Evolutionary conservation across 2,113 vertebrate species (phyloP), one percentile per base, ranked within the genome.

Genomic region (Alethe diademata): DNA sequence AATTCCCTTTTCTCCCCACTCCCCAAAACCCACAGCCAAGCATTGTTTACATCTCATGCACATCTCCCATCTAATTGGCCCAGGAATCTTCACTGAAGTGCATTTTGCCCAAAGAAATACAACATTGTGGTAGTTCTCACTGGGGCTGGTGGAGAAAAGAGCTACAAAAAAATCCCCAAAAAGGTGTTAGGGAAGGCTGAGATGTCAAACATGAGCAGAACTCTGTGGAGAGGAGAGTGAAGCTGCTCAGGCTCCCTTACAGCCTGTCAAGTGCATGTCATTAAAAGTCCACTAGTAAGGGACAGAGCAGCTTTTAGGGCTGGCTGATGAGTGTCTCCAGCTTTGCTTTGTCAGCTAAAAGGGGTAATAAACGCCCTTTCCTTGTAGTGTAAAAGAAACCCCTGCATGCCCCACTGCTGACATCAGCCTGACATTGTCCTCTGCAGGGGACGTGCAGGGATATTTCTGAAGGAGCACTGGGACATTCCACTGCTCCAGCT

Each of bases 401-500:
- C 56, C 64, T 0, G 26, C 90, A 25, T 95, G 56, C 86, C 92
- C 93, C 83, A 15, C 60, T 26, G 93, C 93, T 97, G 95, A 96
- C 88, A 88, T 96, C 93, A 95, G 88, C 82, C 84, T 80, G 85
- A 75, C 92, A 93, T 96, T 96, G 90, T 96, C 93, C 88, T 80
- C 82, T 40, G 71, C 82, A 67, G 85, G 74, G 64, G 81, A 90
- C 43, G 13, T 78, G 91, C 5, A 8, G 90, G 86, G 92, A 88
- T 88, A 86, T 92, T 97, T 92, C 92, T 96, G 94, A 96, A 95
- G 95, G 90, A 97, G 92, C 85, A 82, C 60, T 19, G 94, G 92
- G 90, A 94, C 84, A 90, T 96, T 91, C 86, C 93, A 35, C 14
- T 45, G 94, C 85, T 74, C 60, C 80, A 69, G 50, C 81, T 93